Evolutionary conservation across 1,140 invertebrate species (phyloP), one percentile per base, ranked within the genome.

Genomic region (Zaprionus kolodkinae): DNA sequence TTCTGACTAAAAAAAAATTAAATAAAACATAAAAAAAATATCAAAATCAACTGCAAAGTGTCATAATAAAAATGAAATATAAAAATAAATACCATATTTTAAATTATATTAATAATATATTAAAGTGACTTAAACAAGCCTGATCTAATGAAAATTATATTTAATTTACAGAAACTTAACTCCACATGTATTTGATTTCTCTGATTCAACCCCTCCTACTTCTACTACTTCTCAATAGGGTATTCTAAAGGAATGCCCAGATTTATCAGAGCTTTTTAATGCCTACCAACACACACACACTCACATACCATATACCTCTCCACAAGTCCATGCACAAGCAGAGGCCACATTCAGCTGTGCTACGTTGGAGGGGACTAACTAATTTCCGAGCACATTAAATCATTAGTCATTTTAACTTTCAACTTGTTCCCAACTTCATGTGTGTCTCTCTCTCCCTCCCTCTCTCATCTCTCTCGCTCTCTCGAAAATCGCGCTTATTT

Each of bases 371-470:
- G 27, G 17, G 45, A 65, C 56, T 69, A 67, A 78, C 76, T 84
- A 75, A 83, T 87, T 79, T 78, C 79, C 64, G 84, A 72, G 50
- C 73, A 88, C 70, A 83, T 83, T 79, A 66, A 83, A 79, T 79
- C 76, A 87, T 87, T 79, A 88, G 83, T 87, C 83, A 87, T 87
- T 88, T 83, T 80, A 81, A 80, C 73, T 79, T 88, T 83, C 66
- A 79, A 68, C 84, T 80, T 78, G 61, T 60, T 76, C 55, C 64
- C 56, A 72, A 48, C 52, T 57, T 21, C 12, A 40, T 36, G 25
- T 48, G 12, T 60, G 27, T 65, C 12, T 55, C 6, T 27, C 1
- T 12, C 17, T 64, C 7, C 36, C 40, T 27, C 12, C 17, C n/a
- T 40, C 35, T 43, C 48, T 68, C 17, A 11, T 40, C 35, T 43